Evolutionary conservation across 2,113 vertebrate genomes (phyloP).

Genomic region (Catharus bicknelli): DNA sequence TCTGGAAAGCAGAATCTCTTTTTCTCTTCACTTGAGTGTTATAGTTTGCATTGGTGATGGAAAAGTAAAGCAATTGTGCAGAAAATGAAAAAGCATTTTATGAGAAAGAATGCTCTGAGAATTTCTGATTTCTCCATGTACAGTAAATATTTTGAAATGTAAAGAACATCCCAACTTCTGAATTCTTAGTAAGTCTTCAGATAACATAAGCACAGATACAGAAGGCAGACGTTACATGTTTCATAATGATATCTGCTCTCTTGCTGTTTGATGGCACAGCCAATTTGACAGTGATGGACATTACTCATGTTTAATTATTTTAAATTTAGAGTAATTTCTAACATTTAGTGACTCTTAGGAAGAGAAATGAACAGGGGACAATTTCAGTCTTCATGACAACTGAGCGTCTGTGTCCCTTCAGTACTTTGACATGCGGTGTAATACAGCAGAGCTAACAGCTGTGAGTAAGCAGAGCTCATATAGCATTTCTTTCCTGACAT

Average conservation of each 20-base stretch:
- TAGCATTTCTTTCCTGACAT: slow-evolving; percentile 15
- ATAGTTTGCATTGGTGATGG: not conserved
- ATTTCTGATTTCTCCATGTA: not conserved
- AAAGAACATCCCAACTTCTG: not conserved
- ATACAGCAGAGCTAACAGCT: slow-evolving; percentile 44
- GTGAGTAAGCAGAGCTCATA: not conserved
- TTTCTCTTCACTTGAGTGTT: not conserved
- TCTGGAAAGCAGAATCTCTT: slow-evolving; percentile 1
- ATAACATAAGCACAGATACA: not conserved
- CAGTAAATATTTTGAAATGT: slow-evolving; percentile 49
- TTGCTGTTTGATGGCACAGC: slow-evolving; percentile 41
- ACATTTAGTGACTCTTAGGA: slow-evolving; percentile 40
- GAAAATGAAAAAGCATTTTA: slow-evolving; percentile 42
- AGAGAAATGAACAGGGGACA: slow-evolving; percentile 43
- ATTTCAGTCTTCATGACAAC: slow-evolving; percentile 41
- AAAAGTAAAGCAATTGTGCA: slow-evolving; percentile 33
- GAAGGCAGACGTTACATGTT: not conserved
- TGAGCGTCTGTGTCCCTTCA: slow-evolving; percentile 28
- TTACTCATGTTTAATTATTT: slow-evolving; percentile 51
- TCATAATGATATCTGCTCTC: slow-evolving; percentile 16
- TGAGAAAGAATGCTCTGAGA: not conserved
- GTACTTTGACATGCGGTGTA: not conserved
- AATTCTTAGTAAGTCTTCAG: not conserved
- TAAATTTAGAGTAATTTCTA: not conserved
- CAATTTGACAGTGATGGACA: slow-evolving; percentile 57